Conservation (phyloP, 2,888 invertebrate genomes). For the Baccha elongata region DNA sequence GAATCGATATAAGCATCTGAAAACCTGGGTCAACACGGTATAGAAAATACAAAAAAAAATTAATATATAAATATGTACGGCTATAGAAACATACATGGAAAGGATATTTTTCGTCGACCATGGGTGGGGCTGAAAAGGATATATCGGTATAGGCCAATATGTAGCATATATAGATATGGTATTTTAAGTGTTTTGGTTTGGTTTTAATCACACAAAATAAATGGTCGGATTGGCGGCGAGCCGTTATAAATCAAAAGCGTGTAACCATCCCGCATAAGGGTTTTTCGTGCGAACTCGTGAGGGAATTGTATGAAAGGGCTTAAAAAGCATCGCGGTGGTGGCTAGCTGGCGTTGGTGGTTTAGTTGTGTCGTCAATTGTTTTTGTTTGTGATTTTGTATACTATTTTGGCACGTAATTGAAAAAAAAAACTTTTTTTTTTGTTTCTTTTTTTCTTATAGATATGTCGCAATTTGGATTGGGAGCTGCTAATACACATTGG, state of each 20-base stretch:
- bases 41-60: slow-evolving; percentile 2
- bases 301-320: neutral
- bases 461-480: slow-evolving; percentile 93
- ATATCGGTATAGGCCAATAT: slow-evolving; percentile 16
- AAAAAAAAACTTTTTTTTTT: neutral
- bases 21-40: slow-evolving; percentile 26
- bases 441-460: slow-evolving; percentile 83
- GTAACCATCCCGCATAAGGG: slow-evolving; percentile 43
- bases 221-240: slow-evolving; percentile 76
- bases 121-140: slow-evolving; percentile 5
- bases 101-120: slow-evolving; percentile 39
- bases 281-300: neutral
- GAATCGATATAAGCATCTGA: slow-evolving; percentile 49
- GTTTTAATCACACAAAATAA: slow-evolving; percentile 76
- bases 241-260: slow-evolving; percentile 76
- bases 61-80: no score
- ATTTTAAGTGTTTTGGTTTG: slow-evolving; percentile 68
- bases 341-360: slow-evolving; percentile 21
- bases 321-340: neutral
- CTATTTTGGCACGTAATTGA: neutral
- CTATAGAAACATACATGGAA: slow-evolving; percentile 11
- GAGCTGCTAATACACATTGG: slow-evolving; percentile 94
- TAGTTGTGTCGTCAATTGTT: slow-evolving; percentile 11
- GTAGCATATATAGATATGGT: slow-evolving; percentile 18
- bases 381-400: neutral